Evolutionary conservation across 92 coral and sea anemone species (phyloP), one percentile per base, ranked within the genome.

Genomic region (Phenganax marumi): DNA sequence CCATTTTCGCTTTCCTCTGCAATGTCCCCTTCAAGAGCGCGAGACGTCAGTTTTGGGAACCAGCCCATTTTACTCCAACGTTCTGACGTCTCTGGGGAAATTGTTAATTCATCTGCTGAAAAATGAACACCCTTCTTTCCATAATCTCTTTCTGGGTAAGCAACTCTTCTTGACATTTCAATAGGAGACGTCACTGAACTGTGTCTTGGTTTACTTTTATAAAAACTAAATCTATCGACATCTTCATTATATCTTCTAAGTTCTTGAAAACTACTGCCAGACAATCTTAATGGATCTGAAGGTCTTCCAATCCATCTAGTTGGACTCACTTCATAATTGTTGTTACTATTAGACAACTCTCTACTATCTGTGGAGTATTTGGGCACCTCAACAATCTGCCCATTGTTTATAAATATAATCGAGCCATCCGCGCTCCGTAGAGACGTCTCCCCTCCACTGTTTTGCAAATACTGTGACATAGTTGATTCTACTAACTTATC

Each of bases 381-480:
- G 24, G 83, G 83, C 26, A 61, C 70, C 26, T 58, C 83, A 17
- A 78, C 83, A 14, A 61, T 50, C 6, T 51, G 83, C 21, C 83
- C 83, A 11, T 78, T 22, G 68, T 78, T 39, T 12, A 61, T 25
- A 48, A 78, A 78, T 26, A 78, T 21, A 50, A 78, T 22, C n/a
- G 72, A 62, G 12, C 77, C 77, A 78, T 17, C 68, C 8, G 60
- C 71, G 48, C 83, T 78, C 10, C 50, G 72, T 24, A 78, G 63
- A 13, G 83, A 60, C 58, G 55, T 21, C 24, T 78, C 73, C 17
- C 73, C 73, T 22, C 72, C 83, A 50, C 73, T 78, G 13, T 48
- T 55, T n/a, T 62, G 57, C 13, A 78, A 21, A 12, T 68, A 46
- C 50, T 78, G 83, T 14, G 39, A 19, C 50, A 78, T 1, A 1